A percentile compares a stretch with the other conserved stretches of the same genome.
Conservation (phyloP, 2,113 vertebrate genomes). For the Centrocercus urophasianus region DNA sequence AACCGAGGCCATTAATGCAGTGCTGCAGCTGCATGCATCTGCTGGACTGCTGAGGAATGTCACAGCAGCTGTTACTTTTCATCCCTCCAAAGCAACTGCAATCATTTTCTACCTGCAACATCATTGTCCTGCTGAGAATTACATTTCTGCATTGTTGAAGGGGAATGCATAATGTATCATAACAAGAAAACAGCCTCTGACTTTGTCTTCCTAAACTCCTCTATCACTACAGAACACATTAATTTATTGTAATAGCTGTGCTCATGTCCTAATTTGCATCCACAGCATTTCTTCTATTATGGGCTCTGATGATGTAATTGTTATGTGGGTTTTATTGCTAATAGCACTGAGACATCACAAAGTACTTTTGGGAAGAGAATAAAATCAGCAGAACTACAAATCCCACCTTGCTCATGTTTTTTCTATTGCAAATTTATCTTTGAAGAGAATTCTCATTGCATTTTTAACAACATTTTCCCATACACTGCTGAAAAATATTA, state of each 20-base stretch:
- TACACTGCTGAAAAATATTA: background rate
- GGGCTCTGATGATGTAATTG: accelerated
- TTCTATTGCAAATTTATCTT: background rate
- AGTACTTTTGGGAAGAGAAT: background rate
- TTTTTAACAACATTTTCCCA: background rate
- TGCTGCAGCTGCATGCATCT: background rate
- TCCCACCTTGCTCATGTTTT: background rate
- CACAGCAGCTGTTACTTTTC: background rate
- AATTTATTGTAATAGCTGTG: background rate
- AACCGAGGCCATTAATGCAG: constrained; percentile 1
- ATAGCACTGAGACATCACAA: background rate
- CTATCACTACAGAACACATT: background rate
- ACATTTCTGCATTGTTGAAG: background rate
- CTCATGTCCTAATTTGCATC: background rate
- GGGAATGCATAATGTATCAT: background rate
- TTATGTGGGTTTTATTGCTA: background rate
- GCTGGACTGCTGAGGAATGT: background rate
- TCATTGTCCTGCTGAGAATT: background rate
- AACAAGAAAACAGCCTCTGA: background rate
- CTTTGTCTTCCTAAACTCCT: constrained; percentile 9
- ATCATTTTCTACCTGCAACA: background rate
- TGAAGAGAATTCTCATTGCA: background rate
- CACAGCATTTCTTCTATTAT: background rate
- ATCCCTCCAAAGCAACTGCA: constrained; percentile 14
- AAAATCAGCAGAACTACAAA: background rate